phyloP scores from a whole-genome alignment of 2,888 invertebrate genomes.

The Limulus polyphemus region DNA sequence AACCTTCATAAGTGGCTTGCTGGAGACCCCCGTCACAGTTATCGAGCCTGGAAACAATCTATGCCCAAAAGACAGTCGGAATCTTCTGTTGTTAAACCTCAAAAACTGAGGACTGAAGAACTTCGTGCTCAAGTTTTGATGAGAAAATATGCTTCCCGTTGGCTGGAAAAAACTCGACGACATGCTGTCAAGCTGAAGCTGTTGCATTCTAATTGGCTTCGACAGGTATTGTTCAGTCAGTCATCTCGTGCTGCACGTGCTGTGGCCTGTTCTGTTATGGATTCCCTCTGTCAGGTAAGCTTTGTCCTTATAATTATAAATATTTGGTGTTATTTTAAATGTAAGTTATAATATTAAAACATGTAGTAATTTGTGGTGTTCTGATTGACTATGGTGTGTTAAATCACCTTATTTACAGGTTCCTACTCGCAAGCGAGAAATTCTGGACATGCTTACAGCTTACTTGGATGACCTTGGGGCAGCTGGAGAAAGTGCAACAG shows the following conservation, averaged over 20 bases:
- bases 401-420: conserved; percentile 15
- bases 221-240: conserved; percentile 81
- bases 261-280: conserved; percentile 76
- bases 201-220: conserved; percentile 65
- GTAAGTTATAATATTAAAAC: too few relatives aligned
- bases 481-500: conserved; percentile 83
- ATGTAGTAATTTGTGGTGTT: too few relatives aligned
- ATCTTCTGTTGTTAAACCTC: conserved; percentile 7
- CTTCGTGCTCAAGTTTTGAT: conserved; percentile 47
- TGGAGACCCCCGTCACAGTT: conserved; percentile 55
- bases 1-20: conserved; percentile 60
- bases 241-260: conserved; percentile 78
- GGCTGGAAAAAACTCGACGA: conserved; percentile 42
- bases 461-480: conserved; percentile 72
- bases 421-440: conserved; percentile 38
- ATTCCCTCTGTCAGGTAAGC: conserved; percentile 59
- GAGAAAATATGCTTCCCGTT: conserved; percentile 61
- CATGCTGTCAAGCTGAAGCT: conserved; percentile 11
- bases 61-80: conserved; percentile 40
- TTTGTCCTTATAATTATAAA: too few relatives aligned
- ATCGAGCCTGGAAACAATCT: conserved; percentile 55
- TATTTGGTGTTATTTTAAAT: too few relatives aligned
- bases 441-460: conserved; percentile 72
- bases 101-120: conserved; percentile 32
- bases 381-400: conserved; percentile 1